Evolutionary conservation across 2,888 invertebrate genomes (phyloP).

Genomic region (Baronia brevicornis): DNA sequence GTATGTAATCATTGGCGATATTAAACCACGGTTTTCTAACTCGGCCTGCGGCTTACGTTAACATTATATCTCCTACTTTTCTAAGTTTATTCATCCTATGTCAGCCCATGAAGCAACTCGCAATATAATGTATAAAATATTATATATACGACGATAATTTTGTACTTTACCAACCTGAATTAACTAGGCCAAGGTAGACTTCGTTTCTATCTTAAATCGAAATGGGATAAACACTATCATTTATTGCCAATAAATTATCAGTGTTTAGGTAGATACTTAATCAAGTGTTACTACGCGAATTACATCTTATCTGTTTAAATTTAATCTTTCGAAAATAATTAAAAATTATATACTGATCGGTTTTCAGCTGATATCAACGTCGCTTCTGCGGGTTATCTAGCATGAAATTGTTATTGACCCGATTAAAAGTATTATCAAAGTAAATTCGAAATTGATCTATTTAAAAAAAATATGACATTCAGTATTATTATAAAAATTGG

Average conservation of each 20-base stretch:
- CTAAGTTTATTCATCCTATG: too few species aligned
- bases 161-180: slow-evolving; percentile 10
- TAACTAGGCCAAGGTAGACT: slow-evolving; percentile 14
- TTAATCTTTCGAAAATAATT: slow-evolving; percentile 3
- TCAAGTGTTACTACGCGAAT: slow-evolving; percentile 6
- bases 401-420: slow-evolving; percentile 36
- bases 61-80: too few species aligned
- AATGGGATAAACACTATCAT: too few species aligned
- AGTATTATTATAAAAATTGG: too few species aligned
- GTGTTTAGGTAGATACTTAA: neutral
- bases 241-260: slow-evolving; percentile 4
- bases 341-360: neutral
- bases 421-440: slow-evolving; percentile 28
- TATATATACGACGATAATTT: slow-evolving; percentile 1
- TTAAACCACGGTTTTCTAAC: too few species aligned
- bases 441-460: slow-evolving; percentile 16
- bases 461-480: too few species aligned
- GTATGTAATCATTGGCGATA: too few species aligned
- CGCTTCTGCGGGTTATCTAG: slow-evolving; percentile 22
- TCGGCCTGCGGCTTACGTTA: too few species aligned
- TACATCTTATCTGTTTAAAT: slow-evolving; percentile 4
- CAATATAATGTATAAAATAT: neutral
- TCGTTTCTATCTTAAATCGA: slow-evolving; percentile 3
- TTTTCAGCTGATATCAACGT: slow-evolving; percentile 6
- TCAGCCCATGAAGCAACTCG: too few species aligned